Evolutionary conservation across 2,888 invertebrate species (phyloP), one percentile per base, ranked within the genome.

Genomic region (Andrena minutula): DNA sequence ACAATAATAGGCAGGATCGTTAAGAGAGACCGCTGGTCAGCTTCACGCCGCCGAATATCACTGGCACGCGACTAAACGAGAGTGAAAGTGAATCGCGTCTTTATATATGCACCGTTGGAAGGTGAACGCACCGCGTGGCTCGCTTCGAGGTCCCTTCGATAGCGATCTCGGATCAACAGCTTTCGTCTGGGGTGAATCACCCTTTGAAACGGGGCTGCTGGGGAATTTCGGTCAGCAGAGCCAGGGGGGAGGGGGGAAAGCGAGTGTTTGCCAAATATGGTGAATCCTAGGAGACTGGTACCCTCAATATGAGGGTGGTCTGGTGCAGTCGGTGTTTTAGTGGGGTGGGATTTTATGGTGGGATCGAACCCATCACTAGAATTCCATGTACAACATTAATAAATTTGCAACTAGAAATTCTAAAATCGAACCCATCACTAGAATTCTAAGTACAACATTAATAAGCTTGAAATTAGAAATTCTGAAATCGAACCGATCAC

Each of bases 11-110:
- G 41, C 41, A 41, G 16, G 12, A 16, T 16, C 16, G 41, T 49
- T 26, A 20, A 8, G 16, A 2, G 4, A 20, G 23, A 30, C 16
- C 23, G 16, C 5, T 7, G 72, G 72, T 41, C 72, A 65, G 72
- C 41, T 41, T 74, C 63, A 32, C 73, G 6, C 30, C 64, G 51
- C 75, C 69, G 71, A 77, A 88, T 85, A 83, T 73, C 68, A 76
- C 69, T 61, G 75, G 76, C 51, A 65, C 23, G 65, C 80, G 79
- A 91, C 90, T 90, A 89, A 91, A 90, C 77, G 89, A 88, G 87
- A 91, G 90, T 84, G 91, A 91, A 90, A 90, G 91, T 80, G 81
- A 88, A 83, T 76, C 75, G 83, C 64, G 83, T 78, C 89, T 90
- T 90, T 91, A 90, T 91, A 91, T 88, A 85, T 87, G 82, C 83